Evolutionary conservation across 2,113 vertebrate genomes (phyloP).

Genomic region (Calypte anna): DNA sequence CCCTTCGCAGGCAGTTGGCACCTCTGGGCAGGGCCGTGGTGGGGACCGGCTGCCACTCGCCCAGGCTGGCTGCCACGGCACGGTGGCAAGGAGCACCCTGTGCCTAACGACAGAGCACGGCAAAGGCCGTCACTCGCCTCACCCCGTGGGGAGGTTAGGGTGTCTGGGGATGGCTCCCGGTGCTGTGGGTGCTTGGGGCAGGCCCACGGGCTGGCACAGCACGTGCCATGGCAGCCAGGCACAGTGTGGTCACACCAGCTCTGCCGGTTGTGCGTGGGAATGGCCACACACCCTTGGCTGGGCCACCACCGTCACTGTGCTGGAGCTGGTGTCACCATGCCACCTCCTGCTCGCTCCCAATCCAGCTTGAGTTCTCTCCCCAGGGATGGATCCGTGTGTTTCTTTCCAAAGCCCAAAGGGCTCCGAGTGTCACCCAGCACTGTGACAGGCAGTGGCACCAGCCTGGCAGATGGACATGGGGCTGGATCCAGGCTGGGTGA

Average conservation of each 20-base stretch:
- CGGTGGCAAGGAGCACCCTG: rapidly evolving
- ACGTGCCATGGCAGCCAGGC: not conserved
- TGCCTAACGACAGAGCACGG: rapidly evolving
- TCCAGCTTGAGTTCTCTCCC: not conserved
- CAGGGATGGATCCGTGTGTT: not conserved
- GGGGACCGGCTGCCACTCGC: not conserved
- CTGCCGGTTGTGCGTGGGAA: not conserved
- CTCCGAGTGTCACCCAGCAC: rapidly evolving
- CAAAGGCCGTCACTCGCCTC: rapidly evolving
- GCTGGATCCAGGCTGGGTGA: rapidly evolving
- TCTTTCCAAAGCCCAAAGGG: not conserved
- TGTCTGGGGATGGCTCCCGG: rapidly evolving
- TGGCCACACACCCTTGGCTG: not conserved
- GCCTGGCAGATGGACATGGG: not conserved
- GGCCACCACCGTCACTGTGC: not conserved
- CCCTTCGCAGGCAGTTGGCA: not conserved
- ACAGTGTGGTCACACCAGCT: not conserved
- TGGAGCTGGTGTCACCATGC: rapidly evolving
- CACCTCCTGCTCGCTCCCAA: not conserved
- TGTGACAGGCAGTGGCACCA: not conserved
- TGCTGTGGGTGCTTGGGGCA: not conserved
- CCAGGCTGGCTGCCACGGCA: not conserved
- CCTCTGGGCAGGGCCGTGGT: not conserved
- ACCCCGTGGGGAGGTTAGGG: rapidly evolving
- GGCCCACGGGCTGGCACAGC: not conserved